These are phyloP conservation scores for Todiramphus chloris DNA, from an alignment of 2,113 vertebrate genomes.

Conservation along the genomic window DNA sequence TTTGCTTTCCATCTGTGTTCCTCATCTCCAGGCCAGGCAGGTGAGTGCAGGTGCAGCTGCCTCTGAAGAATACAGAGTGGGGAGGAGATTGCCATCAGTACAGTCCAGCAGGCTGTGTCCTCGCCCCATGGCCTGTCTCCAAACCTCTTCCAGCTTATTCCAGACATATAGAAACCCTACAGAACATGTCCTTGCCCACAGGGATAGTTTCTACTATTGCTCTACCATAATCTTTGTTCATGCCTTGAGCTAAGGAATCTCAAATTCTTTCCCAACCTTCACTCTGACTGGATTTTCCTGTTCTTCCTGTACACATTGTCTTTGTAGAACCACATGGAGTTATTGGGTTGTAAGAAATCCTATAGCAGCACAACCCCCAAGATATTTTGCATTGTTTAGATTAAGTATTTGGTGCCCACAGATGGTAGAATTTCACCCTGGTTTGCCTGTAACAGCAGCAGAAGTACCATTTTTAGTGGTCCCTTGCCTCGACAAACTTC, in stretches of 20 bases:
- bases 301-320: neutral
- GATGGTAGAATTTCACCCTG: neutral
- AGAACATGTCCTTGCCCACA: neutral
- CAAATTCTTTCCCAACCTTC: neutral
- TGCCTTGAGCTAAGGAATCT: slow-evolving; percentile 47
- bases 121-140: neutral
- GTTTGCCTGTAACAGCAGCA: neutral
- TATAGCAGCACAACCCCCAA: neutral
- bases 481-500: neutral
- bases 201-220: neutral
- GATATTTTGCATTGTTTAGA: neutral
- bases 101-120: neutral
- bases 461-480: neutral
- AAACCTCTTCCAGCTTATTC: neutral
- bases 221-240: neutral
- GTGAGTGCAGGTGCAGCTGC: neutral
- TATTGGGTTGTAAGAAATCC: neutral
- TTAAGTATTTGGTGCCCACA: neutral
- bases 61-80: neutral
- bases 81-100: neutral
- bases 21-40: neutral
- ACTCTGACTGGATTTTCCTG: slow-evolving; percentile 4
- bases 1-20: neutral
- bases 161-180: neutral
- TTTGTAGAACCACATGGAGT: neutral